Evolutionary conservation across 2,797 vertebrate genomes (phyloP).

Genomic region (Glyptemys insculpta): DNA sequence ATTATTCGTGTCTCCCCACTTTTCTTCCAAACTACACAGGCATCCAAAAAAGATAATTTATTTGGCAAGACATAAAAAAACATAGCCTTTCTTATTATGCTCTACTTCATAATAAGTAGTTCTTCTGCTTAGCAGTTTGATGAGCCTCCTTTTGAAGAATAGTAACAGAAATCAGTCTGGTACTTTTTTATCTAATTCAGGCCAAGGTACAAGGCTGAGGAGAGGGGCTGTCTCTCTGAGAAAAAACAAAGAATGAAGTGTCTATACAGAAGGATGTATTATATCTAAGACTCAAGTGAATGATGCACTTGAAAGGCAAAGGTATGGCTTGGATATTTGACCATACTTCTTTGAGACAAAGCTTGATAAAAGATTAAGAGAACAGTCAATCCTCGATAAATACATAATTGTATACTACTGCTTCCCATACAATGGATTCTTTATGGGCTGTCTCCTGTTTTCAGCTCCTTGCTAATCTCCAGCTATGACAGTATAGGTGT

Average conservation of each 20-base stretch:
- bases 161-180: not conserved
- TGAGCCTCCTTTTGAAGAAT: not conserved
- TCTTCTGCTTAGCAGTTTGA: not conserved
- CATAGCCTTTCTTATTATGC: rapidly evolving
- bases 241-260: slow-evolving; percentile 55
- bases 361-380: slow-evolving; percentile 61
- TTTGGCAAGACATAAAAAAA: not conserved
- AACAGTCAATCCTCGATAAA: slow-evolving; percentile 57
- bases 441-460: slow-evolving; percentile 47
- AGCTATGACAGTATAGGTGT: slow-evolving; percentile 46
- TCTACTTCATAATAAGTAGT: not conserved
- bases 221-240: not conserved
- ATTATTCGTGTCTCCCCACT: not conserved
- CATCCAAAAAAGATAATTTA: not conserved
- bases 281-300: slow-evolving; percentile 34
- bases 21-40: not conserved
- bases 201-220: not conserved
- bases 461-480: slow-evolving; percentile 31
- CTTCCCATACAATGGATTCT: slow-evolving; percentile 64
- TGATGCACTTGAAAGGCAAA: slow-evolving; percentile 69
- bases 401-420: slow-evolving; percentile 57
- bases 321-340: slow-evolving; percentile 61
- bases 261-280: slow-evolving; percentile 52
- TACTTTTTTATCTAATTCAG: slow-evolving; percentile 14
- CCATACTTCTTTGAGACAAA: slow-evolving; percentile 40